phyloP scores from a whole-genome alignment of 2,113 vertebrate species.

The Thermophis baileyi region DNA sequence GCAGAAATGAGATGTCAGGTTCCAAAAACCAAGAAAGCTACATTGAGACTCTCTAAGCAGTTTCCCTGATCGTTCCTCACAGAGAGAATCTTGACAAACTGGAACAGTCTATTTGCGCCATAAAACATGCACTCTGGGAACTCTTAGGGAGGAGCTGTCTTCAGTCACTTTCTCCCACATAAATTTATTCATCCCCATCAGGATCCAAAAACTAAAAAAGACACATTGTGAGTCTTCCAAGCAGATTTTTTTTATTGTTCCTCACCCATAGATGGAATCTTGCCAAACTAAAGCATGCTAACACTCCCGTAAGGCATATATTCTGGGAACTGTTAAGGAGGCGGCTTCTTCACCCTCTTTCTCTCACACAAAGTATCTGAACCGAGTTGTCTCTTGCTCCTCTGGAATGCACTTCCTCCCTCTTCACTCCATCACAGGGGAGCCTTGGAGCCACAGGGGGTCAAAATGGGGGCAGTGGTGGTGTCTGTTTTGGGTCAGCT shows the following conservation, averaged over 20 bases:
- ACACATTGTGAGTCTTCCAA: no score
- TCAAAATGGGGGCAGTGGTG: not conserved
- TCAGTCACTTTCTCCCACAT: not conserved
- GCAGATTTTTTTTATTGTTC: not conserved
- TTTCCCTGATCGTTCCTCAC: not conserved
- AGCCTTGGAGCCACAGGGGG: not conserved
- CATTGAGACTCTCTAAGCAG: not conserved
- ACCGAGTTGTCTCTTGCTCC: not conserved
- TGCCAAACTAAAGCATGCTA: not conserved
- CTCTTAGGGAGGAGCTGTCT: not conserved
- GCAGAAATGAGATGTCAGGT: not conserved
- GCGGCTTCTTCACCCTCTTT: not conserved
- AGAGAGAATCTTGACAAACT: not conserved
- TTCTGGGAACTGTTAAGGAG: not conserved
- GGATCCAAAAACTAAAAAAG: no score
- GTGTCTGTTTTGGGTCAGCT: not conserved
- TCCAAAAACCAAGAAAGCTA: not conserved
- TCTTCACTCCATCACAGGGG: not conserved
- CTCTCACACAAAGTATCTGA: not conserved
- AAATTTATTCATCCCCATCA: not conserved
- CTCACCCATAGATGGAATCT: not conserved
- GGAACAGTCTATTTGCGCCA: not conserved
- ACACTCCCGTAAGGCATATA: fast-evolving
- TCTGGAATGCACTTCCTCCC: not conserved
- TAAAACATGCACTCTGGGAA: not conserved